Base-by-base conservation (phyloP, 2,888 invertebrate species). In the Drosophila formosana region DNA sequence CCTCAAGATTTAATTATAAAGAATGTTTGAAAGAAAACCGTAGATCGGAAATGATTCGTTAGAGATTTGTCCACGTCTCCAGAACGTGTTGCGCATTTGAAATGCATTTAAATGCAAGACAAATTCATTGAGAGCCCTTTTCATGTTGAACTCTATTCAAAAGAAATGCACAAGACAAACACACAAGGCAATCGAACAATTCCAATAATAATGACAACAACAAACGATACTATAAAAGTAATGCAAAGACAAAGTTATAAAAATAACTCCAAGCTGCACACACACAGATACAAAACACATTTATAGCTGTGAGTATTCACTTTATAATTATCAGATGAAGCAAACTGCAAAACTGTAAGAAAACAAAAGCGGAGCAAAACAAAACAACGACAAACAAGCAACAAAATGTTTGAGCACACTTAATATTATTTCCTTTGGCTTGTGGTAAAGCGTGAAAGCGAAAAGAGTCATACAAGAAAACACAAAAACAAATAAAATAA, bases 161-260 rank as follows among this genome's bases (percentile, higher is more conserved):
- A 71, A 62, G 57, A 66, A 71, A 69, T 57, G 71, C 64, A 77
- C 32, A 49, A 71, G 18, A 18, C 18, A 18, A 18, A 18, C 18
- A 18, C 32, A 49, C 61, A 56, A 72, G 58, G 50, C 45, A 66
- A 70, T 57, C 60, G 61, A 67, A 53, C 25, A 61, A 62, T 28
- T 25, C 41, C 52, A 67, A 46, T 49, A 55, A 67, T 43, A 63
- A 62, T 73, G 66, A 67, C 66, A 72, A 66, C 56, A 66, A 56
- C 55, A 66, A 76, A 66, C 66, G 67, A 41, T 49, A 64, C 69
- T 83, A 86, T 80, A 72, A 80, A 80, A 82, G 73, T 67, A 67
- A 76, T 43, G 63, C 73, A 79, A 79, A 82, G 67, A 83, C 70
- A 80, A 76, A 80, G 62, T 75, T 74, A 72, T 86, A 82, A 71